Conservation (phyloP, 2,797 vertebrate species). For the Zenarchopterus dispar region DNA sequence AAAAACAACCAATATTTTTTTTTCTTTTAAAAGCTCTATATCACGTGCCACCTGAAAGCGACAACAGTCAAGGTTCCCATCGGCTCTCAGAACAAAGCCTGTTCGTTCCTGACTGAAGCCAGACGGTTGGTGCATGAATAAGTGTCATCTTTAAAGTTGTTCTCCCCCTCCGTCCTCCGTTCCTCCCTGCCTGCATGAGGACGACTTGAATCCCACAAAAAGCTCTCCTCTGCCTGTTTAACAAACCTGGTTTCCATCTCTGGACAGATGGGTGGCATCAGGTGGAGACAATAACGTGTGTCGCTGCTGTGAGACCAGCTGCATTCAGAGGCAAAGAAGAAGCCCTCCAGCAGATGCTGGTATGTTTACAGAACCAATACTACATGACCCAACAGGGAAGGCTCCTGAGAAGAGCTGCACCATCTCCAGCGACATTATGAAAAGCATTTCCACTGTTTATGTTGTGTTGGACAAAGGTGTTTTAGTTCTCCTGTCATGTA, state of each 20-base stretch:
- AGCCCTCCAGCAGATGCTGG: constrained; percentile 46
- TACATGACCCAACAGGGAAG: constrained; percentile 13
- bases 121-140: constrained; percentile 49
- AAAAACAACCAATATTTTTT: background rate
- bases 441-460: no score
- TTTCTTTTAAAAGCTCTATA: constrained; percentile 63
- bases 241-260: background rate
- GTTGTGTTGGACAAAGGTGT: no score
- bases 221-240: background rate
- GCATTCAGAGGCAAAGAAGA: constrained; percentile 47
- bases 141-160: background rate
- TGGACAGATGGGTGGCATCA: constrained; percentile 76
- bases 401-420: constrained; percentile 1
- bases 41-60: constrained; percentile 72
- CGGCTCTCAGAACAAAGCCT: constrained; percentile 63
- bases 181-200: no score
- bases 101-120: constrained; percentile 64
- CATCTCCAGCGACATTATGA: background rate
- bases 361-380: constrained; percentile 25
- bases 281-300: constrained; percentile 77
- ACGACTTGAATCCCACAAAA: background rate
- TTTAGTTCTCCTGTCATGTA: no score
- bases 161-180: no score
- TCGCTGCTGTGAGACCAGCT: constrained; percentile 69
- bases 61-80: constrained; percentile 22